Evolutionary conservation across 2,888 invertebrate species (phyloP).

Genomic region (Calliopum simillimum): DNA sequence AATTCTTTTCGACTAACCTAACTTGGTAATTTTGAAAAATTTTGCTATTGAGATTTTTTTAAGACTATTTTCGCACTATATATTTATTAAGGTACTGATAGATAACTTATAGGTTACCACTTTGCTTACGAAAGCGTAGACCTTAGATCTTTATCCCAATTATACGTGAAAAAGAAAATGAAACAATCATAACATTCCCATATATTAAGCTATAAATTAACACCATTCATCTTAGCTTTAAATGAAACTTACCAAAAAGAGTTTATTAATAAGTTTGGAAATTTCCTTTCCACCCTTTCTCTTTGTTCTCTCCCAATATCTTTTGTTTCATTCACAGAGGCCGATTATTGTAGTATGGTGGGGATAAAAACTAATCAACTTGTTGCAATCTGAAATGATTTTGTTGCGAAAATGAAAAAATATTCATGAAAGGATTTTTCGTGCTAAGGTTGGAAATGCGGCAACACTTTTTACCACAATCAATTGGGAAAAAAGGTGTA

Average conservation of each 20-base stretch:
- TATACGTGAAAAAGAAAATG: background rate
- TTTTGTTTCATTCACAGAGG: conserved; percentile 76
- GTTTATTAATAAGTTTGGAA: conserved; percentile 31
- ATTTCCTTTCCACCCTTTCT: conserved; percentile 54
- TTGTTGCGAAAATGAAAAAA: conserved; percentile 42
- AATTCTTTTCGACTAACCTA: too few species aligned
- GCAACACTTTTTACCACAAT: conserved; percentile 51
- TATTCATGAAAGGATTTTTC: conserved; percentile 25
- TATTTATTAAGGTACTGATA: too few species aligned
- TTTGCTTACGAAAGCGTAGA: too few species aligned
- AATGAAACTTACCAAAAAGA: conserved; percentile 12
- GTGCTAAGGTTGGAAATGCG: conserved; percentile 40
- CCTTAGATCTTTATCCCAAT: too few species aligned
- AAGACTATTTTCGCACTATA: too few species aligned
- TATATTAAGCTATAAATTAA: conserved; percentile 28
- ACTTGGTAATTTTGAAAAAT: too few species aligned
- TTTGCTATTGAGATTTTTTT: too few species aligned
- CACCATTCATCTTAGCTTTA: conserved; percentile 24
- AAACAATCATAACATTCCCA: conserved; percentile 20
- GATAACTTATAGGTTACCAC: too few species aligned
- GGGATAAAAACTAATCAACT: conserved; percentile 60
- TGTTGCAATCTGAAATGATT: conserved; percentile 44
- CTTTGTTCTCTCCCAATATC: conserved; percentile 67
- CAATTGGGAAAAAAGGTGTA: conserved; percentile 51
- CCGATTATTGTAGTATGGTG: conserved; percentile 78